Percentiles rank a stretch among this genome's conserved stretches.
Conservation (phyloP, 1,140 invertebrate genomes). For the Platyscapa corneri region DNA sequence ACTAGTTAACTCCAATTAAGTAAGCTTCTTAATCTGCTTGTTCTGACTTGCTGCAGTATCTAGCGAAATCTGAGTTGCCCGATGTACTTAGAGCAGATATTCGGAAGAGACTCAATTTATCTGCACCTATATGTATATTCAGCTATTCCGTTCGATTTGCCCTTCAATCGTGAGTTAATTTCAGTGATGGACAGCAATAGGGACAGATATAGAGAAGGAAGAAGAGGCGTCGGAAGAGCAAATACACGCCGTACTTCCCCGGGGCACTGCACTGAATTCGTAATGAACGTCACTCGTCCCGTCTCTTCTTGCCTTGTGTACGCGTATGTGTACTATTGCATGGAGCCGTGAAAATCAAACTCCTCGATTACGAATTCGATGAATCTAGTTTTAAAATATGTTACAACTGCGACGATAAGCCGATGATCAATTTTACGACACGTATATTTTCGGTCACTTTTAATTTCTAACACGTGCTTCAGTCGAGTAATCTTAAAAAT, state of each 20-base stretch:
- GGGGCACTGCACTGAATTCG: slow-evolving; percentile 28
- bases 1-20: no score
- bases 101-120: slow-evolving; percentile 3
- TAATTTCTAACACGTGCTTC: no score
- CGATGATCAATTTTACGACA: not conserved
- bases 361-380: slow-evolving; percentile 15
- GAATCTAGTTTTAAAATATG: not conserved
- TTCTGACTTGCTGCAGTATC: no score
- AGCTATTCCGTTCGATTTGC: slow-evolving; percentile 25
- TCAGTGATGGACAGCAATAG: slow-evolving; percentile 1
- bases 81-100: not conserved
- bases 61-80: not conserved
- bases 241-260: slow-evolving; percentile 28
- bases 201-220: not conserved
- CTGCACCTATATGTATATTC: not conserved
- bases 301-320: not conserved
- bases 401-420: not conserved
- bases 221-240: slow-evolving; percentile 29
- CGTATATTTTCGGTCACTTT: no score
- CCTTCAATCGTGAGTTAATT: slow-evolving; percentile 43
- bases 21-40: no score
- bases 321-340: not conserved
- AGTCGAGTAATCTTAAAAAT: no score
- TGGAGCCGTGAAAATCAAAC: slow-evolving; percentile 7
- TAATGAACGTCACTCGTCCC: slow-evolving; percentile 22